Conservation (phyloP, 2,113 vertebrate species). For the Zapornia atra region DNA sequence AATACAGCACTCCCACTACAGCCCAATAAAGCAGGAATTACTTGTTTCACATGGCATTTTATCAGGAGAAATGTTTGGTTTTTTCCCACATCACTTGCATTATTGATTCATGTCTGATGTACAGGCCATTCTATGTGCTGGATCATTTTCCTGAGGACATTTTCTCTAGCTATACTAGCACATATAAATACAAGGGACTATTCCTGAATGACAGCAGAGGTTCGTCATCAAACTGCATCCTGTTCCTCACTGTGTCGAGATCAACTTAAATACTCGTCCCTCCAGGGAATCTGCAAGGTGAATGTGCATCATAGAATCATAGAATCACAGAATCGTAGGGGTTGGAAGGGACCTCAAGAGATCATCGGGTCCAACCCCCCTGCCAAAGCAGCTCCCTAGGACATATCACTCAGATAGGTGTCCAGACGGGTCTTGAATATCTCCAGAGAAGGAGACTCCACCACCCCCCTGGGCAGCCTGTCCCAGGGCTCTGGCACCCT, state of each 20-base stretch:
- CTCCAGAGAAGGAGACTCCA: too few relatives aligned
- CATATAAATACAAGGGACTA: neutral
- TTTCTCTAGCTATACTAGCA: neutral
- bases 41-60: neutral
- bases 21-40: neutral
- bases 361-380: too few relatives aligned
- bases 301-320: too few relatives aligned
- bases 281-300: neutral
- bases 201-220: neutral
- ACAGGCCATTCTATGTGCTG: neutral
- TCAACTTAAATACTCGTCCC: neutral
- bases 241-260: neutral
- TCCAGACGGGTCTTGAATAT: too few relatives aligned
- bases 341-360: too few relatives aligned
- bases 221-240: neutral
- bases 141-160: neutral
- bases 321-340: too few relatives aligned
- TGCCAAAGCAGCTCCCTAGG: too few relatives aligned
- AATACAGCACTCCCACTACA: neutral
- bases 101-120: neutral
- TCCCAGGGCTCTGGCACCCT: too few relatives aligned
- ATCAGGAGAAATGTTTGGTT: neutral
- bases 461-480: too few relatives aligned
- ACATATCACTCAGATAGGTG: too few relatives aligned
- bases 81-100: neutral